These are phyloP conservation scores for Cynaeus angustus DNA, from an alignment of 2,888 invertebrate species.

Conservation along the genomic window DNA sequence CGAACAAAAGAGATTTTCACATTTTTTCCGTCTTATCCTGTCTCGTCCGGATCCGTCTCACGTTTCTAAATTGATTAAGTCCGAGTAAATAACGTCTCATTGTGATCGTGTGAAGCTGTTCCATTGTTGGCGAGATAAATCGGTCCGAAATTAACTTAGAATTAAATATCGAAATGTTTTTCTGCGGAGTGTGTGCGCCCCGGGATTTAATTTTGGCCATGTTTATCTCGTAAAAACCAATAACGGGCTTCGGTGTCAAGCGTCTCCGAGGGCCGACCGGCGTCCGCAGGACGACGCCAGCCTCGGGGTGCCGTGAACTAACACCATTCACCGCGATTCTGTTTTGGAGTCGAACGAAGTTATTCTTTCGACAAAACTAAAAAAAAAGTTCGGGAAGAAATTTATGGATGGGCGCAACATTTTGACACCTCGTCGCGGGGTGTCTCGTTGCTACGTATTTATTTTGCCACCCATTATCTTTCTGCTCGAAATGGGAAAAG, in stretches of 20 bases:
- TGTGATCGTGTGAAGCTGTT: conserved; percentile 34
- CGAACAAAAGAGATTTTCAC: conserved; percentile 29
- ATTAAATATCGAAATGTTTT: conserved; percentile 72
- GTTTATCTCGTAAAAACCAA: conserved; percentile 72
- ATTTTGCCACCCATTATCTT: too few relatives aligned
- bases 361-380: conserved; percentile 53
- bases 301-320: conserved; percentile 55
- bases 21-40: conserved; percentile 20
- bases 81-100: conserved; percentile 37
- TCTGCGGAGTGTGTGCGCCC: conserved; percentile 68
- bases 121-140: conserved; percentile 48
- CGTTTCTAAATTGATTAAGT: conserved; percentile 47
- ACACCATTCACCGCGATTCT: conserved; percentile 67
- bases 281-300: conserved; percentile 50
- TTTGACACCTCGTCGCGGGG: too few relatives aligned
- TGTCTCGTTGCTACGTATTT: too few relatives aligned
- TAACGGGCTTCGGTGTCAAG: conserved; percentile 63
- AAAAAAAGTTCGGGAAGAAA: too few relatives aligned
- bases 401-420: too few relatives aligned
- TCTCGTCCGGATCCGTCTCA: conserved; percentile 31
- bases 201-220: conserved; percentile 71
- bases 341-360: conserved; percentile 67
- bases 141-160: conserved; percentile 66
- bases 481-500: too few relatives aligned
- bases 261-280: conserved; percentile 55